These are phyloP conservation scores for Dicentrarchus labrax DNA, from an alignment of 2,113 vertebrate genomes.

Conservation along the genomic window DNA sequence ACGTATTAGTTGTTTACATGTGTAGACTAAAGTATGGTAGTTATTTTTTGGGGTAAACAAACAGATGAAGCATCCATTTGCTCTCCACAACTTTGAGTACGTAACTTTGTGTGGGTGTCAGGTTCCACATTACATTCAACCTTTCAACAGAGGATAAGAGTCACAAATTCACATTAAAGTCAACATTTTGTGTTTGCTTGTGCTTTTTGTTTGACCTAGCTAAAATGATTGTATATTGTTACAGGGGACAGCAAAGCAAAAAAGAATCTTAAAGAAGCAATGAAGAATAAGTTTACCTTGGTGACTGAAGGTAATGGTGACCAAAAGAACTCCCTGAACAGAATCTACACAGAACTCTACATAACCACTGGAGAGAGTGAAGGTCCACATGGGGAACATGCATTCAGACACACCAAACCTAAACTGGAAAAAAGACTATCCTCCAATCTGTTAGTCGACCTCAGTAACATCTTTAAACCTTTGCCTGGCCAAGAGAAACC, in stretches of 20 bases:
- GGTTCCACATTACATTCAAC: too few relatives aligned
- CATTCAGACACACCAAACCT: background rate
- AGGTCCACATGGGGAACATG: background rate
- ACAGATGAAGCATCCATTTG: too few relatives aligned
- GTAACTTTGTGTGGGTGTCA: too few relatives aligned
- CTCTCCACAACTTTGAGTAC: too few relatives aligned
- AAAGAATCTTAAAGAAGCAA: background rate
- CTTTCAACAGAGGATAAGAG: too few relatives aligned
- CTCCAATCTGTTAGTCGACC: accelerated
- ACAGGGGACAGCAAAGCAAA: slow-evolving; percentile 12
- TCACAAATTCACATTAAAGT: background rate
- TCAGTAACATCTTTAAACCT: slow-evolving; percentile 38
- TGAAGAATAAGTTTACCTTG: background rate
- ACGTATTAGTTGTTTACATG: too few relatives aligned
- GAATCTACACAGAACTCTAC: slow-evolving; percentile 39
- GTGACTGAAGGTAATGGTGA: slow-evolving; percentile 46
- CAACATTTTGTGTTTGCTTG: too few relatives aligned
- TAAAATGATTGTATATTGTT: background rate
- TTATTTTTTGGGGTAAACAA: too few relatives aligned
- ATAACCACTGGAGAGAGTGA: slow-evolving; percentile 24
- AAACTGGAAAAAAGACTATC: background rate
- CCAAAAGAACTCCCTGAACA: background rate
- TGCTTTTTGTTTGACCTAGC: too few relatives aligned
- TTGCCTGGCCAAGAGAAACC: background rate
- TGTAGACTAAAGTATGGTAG: too few relatives aligned